A percentile compares a stretch with the other conserved stretches of the same genome.
phyloP scores from a whole-genome alignment of 2,888 invertebrate species.

The Cerastis rubricosa region DNA sequence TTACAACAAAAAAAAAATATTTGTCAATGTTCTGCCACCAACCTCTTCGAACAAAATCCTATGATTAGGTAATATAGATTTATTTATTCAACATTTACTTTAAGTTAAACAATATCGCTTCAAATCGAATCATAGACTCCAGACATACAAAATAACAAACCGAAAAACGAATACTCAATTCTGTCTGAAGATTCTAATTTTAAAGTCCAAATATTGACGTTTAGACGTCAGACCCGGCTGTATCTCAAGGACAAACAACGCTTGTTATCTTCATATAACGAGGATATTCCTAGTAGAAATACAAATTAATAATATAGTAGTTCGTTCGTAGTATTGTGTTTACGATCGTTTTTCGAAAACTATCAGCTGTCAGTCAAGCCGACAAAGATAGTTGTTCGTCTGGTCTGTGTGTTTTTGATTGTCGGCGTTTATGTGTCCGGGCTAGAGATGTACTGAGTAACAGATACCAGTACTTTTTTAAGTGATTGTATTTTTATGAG shows the following conservation, averaged over 20 bases:
- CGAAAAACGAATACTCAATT: background rate
- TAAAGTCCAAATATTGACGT: constrained; percentile 29
- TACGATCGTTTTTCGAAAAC: constrained; percentile 41
- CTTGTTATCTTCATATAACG: constrained; percentile 33
- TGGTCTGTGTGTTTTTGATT: background rate
- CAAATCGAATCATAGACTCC: background rate
- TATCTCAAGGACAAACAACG: constrained; percentile 32
- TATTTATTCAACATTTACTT: background rate
- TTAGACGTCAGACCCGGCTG: constrained; percentile 9
- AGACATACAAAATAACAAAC: constrained; percentile 27
- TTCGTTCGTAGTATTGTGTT: constrained; percentile 39
- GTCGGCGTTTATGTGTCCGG: constrained; percentile 20
- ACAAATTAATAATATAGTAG: constrained; percentile 23
- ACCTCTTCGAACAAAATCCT: background rate
- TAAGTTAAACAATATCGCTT: background rate
- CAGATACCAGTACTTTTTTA: background rate
- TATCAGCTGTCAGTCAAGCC: constrained; percentile 49
- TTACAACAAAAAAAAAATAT: background rate
- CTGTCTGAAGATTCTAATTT: constrained; percentile 36
- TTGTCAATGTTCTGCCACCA: background rate
- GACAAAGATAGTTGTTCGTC: constrained; percentile 16
- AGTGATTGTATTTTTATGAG: background rate
- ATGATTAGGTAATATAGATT: too few species aligned
- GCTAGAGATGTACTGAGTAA: background rate
- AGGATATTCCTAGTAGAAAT: constrained; percentile 15